Evolutionary conservation across 53 echinoderm and acorn worm genomes (phyloP).

Genomic region (Crossaster papposus): DNA sequence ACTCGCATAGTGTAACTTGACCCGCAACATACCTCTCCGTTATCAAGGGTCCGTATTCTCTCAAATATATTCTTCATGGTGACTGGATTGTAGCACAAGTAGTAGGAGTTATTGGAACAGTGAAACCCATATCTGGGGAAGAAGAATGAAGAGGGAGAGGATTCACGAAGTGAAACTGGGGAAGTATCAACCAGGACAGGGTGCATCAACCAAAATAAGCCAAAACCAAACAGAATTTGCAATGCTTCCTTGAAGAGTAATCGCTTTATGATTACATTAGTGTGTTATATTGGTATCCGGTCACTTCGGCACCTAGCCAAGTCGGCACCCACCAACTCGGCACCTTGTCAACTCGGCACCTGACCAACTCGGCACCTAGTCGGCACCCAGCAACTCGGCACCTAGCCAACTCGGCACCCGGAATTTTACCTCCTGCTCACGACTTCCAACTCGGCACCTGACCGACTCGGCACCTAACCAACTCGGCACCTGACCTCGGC

Average conservation of each 20-base stretch:
- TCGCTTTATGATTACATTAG: no score
- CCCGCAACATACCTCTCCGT: conserved; percentile 69
- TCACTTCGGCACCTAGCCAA: no score
- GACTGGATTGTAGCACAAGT: conserved; percentile 74
- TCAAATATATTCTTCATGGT: conserved; percentile 86
- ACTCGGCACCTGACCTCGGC: no score
- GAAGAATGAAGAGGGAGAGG: background rate
- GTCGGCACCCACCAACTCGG: no score
- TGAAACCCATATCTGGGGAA: conserved; percentile 91
- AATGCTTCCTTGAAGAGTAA: background rate
- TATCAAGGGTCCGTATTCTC: conserved; percentile 76
- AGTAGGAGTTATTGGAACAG: conserved; percentile 92
- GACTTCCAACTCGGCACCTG: no score
- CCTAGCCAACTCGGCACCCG: no score
- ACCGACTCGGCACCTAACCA: no score
- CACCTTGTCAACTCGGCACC: no score
- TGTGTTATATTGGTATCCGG: no score
- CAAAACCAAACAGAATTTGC: background rate
- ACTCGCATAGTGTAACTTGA: background rate
- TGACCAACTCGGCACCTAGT: no score
- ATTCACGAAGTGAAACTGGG: background rate
- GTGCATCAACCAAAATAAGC: background rate
- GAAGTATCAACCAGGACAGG: background rate
- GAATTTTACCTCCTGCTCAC: no score
- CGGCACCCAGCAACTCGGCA: no score